Evolutionary conservation across 2,888 invertebrate species (phyloP).

Genomic region (Eulithis prunata): DNA sequence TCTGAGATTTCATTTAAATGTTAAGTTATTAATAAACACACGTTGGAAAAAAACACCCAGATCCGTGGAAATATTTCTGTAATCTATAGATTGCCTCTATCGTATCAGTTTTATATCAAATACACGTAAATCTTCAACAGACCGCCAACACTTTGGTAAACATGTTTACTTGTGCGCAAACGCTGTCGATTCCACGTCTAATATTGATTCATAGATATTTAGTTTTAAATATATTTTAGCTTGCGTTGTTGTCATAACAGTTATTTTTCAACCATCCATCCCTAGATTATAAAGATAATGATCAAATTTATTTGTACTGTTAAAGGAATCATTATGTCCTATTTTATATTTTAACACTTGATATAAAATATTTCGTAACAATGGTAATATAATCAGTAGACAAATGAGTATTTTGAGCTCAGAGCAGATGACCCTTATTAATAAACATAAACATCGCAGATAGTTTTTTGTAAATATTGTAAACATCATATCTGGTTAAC

Average conservation of each 20-base stretch:
- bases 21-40: conserved; percentile 45
- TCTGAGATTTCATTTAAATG: conserved; percentile 45
- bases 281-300: no score
- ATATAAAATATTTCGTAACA: no score
- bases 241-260: neutral
- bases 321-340: no score
- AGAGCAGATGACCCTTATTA: no score
- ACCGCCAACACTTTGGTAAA: conserved; percentile 44
- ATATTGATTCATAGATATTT: conserved; percentile 11
- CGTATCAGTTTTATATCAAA: conserved; percentile 42
- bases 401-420: no score
- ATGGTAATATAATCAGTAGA: no score
- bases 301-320: no score
- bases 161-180: conserved; percentile 43
- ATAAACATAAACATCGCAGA: no score
- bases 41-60: conserved; percentile 44
- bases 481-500: conserved; percentile 2
- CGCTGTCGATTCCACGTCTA: conserved; percentile 20
- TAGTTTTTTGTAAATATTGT: neutral
- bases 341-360: no score
- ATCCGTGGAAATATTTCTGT: conserved; percentile 50
- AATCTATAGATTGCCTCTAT: conserved; percentile 48
- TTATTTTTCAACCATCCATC: no score
- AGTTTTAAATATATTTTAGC: conserved; percentile 8
- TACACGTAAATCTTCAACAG: conserved; percentile 43